A percentile compares a stretch with the other conserved stretches of the same genome.
These are phyloP conservation scores for Lamprologus sp. DNA, from an alignment of 2,113 vertebrate genomes.

Conservation along the genomic window DNA sequence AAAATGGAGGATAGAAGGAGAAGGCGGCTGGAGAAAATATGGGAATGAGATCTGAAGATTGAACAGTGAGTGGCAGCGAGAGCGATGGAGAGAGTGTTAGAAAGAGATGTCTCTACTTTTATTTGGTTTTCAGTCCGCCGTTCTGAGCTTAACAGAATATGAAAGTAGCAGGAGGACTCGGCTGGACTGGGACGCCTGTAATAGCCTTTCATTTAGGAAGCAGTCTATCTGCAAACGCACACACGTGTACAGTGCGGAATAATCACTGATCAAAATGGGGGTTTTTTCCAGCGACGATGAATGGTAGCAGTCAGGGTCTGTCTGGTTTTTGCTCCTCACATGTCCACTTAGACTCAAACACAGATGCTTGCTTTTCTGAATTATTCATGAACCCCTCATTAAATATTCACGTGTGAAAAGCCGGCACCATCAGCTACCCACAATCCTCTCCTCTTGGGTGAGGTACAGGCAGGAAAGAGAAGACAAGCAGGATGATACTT, in stretches of 20 bases:
- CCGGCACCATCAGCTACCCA: conserved; percentile 46
- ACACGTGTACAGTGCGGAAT: neutral
- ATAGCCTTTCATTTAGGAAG: conserved; percentile 3
- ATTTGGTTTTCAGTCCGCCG: neutral
- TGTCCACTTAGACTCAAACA: conserved; percentile 65
- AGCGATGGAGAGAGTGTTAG: conserved; percentile 6
- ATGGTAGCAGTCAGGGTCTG: conserved; percentile 20
- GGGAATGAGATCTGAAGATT: conserved; percentile 30
- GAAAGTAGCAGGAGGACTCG: neutral
- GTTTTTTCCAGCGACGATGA: neutral
- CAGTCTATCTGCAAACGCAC: neutral
- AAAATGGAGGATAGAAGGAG: neutral
- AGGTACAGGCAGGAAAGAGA: neutral
- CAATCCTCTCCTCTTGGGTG: conserved; percentile 31
- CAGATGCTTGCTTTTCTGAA: conserved; percentile 64
- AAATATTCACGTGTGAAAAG: conserved; percentile 72
- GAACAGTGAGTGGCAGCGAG: neutral
- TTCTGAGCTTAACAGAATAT: neutral
- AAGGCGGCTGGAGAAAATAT: neutral
- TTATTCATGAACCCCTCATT: conserved; percentile 65
- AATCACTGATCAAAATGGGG: neutral
- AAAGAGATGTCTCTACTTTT: conserved; percentile 3
- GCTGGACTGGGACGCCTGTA: neutral
- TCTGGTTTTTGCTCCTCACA: conserved; percentile 45
- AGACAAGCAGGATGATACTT: neutral